Evolutionary conservation across 2,797 vertebrate genomes (phyloP), one percentile per base, ranked within the genome.

Genomic region (Forpus xanthops): DNA sequence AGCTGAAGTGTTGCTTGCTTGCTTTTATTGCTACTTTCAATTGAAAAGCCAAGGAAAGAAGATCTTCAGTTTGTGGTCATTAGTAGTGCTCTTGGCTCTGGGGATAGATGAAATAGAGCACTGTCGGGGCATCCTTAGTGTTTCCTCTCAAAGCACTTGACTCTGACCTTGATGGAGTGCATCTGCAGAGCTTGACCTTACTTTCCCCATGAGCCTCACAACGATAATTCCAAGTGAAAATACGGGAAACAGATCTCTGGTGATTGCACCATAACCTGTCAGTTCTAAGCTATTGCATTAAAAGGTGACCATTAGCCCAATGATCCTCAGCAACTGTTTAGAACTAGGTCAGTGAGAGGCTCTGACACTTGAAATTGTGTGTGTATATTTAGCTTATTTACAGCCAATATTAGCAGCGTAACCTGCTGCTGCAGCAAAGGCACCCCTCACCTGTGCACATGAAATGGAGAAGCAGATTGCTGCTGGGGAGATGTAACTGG

Each of bases 391-490:
- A 41, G 47, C 21, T 88, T 72, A 44, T 84, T 88, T 56, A 12
- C 66, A 81, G 6, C 33, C 60, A 44, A 1, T 28, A 11, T 66
- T 8, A 17, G 84, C 74, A 53, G 45, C 15, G 27, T 31, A 61
- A 44, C 12, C 5, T 30, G 44, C 24, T 15, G 49, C 12, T 56
- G 56, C 52, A 56, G 62, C 56, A 37, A 8, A 50, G 79, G 52
- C 56, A 33, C 35, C 3, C 0, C 20, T 7, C 31, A 18, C 44
- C 60, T 11, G 6, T 33, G 55, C 12, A 15, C 24, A n/a, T 8
- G 16, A 49, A 50, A 35, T 0, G 8, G 3, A 64, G 56, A 10
- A 35, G 8, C 4, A 27, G 31, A n/a, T 64, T 6, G 7, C 55
- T 70, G 55, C 78, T 56, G 82, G 78, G 50, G 28, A 27, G 56